Percentiles rank a stretch among this genome's conserved stretches.
phyloP scores from a whole-genome alignment of 2,113 vertebrate genomes.

The Apaloderma vittatum region DNA sequence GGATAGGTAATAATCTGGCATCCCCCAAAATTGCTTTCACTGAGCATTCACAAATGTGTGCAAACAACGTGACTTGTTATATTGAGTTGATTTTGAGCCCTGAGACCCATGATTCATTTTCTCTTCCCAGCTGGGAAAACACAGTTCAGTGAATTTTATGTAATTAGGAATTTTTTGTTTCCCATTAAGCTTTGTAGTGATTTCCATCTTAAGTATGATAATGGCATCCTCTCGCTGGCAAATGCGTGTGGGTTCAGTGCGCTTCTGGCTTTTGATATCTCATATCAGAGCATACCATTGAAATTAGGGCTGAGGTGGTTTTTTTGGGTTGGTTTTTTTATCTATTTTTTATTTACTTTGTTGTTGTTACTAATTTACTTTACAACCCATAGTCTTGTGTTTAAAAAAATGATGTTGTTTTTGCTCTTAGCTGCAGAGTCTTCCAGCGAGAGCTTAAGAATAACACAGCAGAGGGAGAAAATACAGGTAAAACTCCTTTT shows the following conservation, averaged over 20 bases:
- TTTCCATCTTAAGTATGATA: neutral
- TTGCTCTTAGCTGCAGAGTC: conserved; percentile 67
- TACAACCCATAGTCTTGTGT: neutral
- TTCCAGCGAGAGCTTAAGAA: conserved; percentile 74
- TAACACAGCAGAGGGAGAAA: conserved; percentile 41
- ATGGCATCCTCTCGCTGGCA: neutral
- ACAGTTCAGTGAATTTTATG: neutral
- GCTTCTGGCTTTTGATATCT: neutral
- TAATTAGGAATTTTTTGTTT: neutral
- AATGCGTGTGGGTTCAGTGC: neutral
- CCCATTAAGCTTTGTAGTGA: neutral
- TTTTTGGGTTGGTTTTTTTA: too few species aligned
- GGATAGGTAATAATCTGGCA: neutral
- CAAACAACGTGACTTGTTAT: neutral
- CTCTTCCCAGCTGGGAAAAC: neutral
- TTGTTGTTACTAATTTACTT: neutral
- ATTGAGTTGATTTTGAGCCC: neutral
- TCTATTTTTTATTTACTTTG: neutral
- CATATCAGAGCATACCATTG: neutral
- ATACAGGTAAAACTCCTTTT: conserved; percentile 67
- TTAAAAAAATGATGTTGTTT: neutral
- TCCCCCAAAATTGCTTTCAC: neutral
- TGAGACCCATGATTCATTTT: neutral
- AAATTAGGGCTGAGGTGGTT: neutral
- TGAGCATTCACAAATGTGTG: neutral